phyloP scores from a whole-genome alignment of 2,888 invertebrate genomes.

The Plemyria rubiginata region DNA sequence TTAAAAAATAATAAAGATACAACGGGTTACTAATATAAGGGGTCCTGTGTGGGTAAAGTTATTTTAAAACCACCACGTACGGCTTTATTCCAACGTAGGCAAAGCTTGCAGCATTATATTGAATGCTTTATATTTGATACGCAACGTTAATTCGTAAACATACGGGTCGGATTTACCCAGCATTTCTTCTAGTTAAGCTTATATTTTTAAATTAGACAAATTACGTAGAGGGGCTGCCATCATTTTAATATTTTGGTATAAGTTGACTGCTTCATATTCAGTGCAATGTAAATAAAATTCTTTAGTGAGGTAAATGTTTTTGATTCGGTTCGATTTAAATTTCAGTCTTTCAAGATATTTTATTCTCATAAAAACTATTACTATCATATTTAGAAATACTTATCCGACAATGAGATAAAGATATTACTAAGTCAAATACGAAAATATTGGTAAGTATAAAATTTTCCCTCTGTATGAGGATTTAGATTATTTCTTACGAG shows the following conservation, averaged over 20 bases:
- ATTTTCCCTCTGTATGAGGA: no score
- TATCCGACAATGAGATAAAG: no score
- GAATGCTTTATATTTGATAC: conserved; percentile 17
- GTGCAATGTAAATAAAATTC: conserved; percentile 18
- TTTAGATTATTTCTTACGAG: no score
- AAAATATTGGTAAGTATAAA: no score
- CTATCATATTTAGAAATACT: no score
- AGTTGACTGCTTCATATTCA: conserved; percentile 38
- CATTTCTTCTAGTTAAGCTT: conserved; percentile 50
- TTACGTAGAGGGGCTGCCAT: conserved; percentile 50
- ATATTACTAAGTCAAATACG: no score
- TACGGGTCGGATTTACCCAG: conserved; percentile 32
- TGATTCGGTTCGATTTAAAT: neutral
- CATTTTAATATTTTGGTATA: conserved; percentile 46
- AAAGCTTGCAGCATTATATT: conserved; percentile 1
- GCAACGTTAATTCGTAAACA: conserved; percentile 16
- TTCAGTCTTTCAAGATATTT: no score
- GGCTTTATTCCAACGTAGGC: conserved; percentile 3
- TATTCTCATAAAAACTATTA: no score
- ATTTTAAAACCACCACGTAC: neutral
- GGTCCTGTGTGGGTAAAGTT: neutral
- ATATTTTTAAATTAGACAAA: conserved; percentile 64
- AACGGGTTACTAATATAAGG: no score
- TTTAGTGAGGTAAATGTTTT: no score
- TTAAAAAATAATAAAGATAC: no score